Base-by-base conservation (phyloP, 2,113 vertebrate genomes). In the Crocuta crocuta region DNA sequence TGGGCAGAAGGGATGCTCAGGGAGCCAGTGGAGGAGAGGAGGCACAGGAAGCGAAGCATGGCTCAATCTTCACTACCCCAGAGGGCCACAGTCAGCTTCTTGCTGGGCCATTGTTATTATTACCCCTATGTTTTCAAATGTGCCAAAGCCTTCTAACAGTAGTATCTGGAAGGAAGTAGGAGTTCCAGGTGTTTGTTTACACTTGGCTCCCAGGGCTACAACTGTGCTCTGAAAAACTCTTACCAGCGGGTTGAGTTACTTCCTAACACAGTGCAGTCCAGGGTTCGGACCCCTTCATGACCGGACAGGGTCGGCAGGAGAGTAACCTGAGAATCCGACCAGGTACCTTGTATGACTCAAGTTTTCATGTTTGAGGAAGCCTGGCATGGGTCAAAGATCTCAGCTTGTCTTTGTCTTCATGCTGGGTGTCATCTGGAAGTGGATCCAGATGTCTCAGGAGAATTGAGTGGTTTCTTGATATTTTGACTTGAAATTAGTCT, bases 401-500 rank as follows among this genome's bases (percentile, higher is more conserved):
- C 16, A 15, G 26, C 50, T 82, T 78, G 24, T 63, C 80, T 95
- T 89, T 61, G 88, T 53, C 96, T 87, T 73, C 65, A 33, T 17
- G 17, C 61, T 70, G 28, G 26, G 53, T 55, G 33, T 92, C 71
- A 91, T 7, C 65, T 65, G 85, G 31, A 50, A 95, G 63, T 19
- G 11, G 50, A 84, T 76, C 55, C 26, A 89, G 43, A 86, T 89
- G 19, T 93, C 63, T 43, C 83, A 84, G 94, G 66, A 94, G 65
- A 87, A 95, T 21, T 31, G 70, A 94, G 1, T 55, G 45, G 23
- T 73, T 93, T 96, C 80, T 81, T 92, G 80, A 95, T 71, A 96
- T 80, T 95, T 96, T 45, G 21, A 73, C 88, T 97, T 96, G 84
- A 94, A 94, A 82, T 95, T 95, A 93, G n/a, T 81, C 78, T 85